Evolutionary conservation across 1,140 invertebrate species (phyloP).

Genomic region (Pararge aegeria): DNA sequence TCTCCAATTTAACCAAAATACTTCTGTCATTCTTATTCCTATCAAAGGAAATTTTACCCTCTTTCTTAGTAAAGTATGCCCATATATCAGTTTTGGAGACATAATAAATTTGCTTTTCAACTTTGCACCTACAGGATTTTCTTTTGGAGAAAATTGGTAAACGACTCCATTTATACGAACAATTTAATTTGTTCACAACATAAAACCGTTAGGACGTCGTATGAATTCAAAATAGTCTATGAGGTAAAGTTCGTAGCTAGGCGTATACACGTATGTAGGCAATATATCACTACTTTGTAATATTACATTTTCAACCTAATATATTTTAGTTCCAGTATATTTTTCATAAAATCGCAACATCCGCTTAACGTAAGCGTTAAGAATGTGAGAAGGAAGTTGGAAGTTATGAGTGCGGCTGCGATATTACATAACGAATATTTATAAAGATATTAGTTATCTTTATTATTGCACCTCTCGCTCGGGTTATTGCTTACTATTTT

Average conservation of each 20-base stretch:
- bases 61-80: no score
- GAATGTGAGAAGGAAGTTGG: conserved; percentile 47
- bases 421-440: conserved; percentile 66
- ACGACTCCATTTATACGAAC: not conserved
- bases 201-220: not conserved
- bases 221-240: not conserved
- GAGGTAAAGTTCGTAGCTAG: not conserved
- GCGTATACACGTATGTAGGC: not conserved
- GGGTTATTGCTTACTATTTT: not conserved
- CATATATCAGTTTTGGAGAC: no score
- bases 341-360: conserved; percentile 56
- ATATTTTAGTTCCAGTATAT: conserved; percentile 45
- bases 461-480: conserved; percentile 21
- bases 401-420: conserved; percentile 55
- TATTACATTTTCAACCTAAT: conserved; percentile 19
- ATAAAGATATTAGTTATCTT: conserved; percentile 57
- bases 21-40: no score
- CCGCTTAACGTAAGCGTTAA: conserved; percentile 56
- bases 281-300: conserved; percentile 22
- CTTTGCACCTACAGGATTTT: not conserved
- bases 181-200: not conserved
- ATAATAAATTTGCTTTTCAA: no score
- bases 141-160: not conserved
- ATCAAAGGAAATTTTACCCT: no score
- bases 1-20: no score